Conservation (phyloP, 2,797 vertebrate species). For the Tragopan temminckii region DNA sequence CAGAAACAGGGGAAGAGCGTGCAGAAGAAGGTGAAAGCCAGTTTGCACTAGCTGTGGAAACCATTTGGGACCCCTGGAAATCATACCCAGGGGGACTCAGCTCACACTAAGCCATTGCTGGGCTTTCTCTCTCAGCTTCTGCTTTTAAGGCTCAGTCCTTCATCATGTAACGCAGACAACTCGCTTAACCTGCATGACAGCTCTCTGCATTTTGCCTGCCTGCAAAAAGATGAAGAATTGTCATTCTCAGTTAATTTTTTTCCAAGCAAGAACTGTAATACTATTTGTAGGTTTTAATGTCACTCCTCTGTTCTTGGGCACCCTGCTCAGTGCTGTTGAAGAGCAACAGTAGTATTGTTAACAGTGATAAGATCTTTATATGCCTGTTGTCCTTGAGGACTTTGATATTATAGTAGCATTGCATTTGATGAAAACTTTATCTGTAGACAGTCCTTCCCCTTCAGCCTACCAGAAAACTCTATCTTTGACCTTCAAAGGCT, state of each 20-base stretch:
- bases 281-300: constrained; percentile 2
- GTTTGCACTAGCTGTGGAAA: not conserved
- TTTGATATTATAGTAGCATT: constrained; percentile 46
- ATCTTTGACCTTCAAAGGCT: constrained; percentile 48
- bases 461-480: not conserved
- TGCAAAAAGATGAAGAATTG: not conserved
- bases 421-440: constrained; percentile 3
- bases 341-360: not conserved
- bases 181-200: not conserved
- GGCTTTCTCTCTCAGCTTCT: not conserved
- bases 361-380: constrained; percentile 53
- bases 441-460: constrained; percentile 25
- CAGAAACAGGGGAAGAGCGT: not conserved
- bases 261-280: not conserved
- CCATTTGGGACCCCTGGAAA: not conserved
- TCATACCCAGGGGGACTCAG: not conserved
- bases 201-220: not conserved
- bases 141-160: not conserved
- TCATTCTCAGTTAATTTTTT: not conserved
- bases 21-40: not conserved
- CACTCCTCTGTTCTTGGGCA: not conserved
- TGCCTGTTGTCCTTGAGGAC: constrained; percentile 42
- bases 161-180: not conserved
- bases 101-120: not conserved
- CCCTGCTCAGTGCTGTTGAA: not conserved